Evolutionary conservation across 2,113 vertebrate species (phyloP).

Genomic region (Myocastor coypus): DNA sequence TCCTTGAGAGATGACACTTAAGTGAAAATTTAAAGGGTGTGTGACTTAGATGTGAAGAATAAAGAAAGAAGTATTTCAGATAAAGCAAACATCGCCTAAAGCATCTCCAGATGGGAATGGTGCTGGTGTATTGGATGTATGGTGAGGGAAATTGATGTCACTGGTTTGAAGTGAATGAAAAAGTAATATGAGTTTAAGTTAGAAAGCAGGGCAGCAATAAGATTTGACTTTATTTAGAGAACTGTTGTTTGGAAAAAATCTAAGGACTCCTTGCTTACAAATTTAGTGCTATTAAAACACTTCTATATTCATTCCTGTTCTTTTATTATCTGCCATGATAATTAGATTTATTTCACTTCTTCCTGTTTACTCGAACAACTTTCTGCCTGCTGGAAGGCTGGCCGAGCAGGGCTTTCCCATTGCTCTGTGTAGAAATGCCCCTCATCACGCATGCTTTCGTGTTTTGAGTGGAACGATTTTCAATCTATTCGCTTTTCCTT

Average conservation of each 20-base stretch:
- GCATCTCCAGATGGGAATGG: neutral
- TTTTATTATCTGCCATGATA: constrained; percentile 36
- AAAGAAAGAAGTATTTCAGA: neutral
- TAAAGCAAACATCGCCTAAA: neutral
- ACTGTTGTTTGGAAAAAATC: constrained; percentile 60
- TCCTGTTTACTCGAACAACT: constrained; percentile 44
- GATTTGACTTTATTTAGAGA: constrained; percentile 13
- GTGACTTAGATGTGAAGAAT: neutral
- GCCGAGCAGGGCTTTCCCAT: neutral
- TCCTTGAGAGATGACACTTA: neutral
- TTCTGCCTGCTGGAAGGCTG: neutral
- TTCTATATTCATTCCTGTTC: constrained; percentile 46
- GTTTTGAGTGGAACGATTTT: constrained; percentile 31
- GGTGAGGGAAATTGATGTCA: neutral
- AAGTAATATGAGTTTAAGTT: neutral
- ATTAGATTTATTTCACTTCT: constrained; percentile 51
- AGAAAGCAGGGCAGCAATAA: neutral
- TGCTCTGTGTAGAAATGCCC: neutral
- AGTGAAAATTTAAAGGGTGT: neutral
- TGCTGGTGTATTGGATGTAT: neutral
- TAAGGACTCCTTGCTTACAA: constrained; percentile 8
- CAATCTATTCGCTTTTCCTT: neutral
- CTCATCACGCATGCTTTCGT: neutral
- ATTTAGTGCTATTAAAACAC: constrained; percentile 10
- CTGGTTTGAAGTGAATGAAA: neutral